Base-by-base conservation (phyloP, 2,888 invertebrate species). In the Pherbina coryleti region DNA sequence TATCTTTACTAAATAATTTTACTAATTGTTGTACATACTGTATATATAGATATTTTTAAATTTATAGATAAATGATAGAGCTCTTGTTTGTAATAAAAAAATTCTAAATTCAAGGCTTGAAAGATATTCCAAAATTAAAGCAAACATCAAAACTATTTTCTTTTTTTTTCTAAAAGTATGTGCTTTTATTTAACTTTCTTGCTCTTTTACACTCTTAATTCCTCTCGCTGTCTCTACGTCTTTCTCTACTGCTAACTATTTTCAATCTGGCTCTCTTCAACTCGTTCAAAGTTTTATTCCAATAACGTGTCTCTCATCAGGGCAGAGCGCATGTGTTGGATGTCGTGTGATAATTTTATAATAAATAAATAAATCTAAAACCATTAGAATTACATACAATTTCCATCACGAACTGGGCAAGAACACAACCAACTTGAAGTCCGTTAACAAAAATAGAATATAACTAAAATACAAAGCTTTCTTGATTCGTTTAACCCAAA, bases 241-340 rank as follows among this genome's bases (percentile, higher is more conserved):
- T 51, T 31, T 69, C n/a, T 22, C 44, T 44, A 1, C 44, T 44
- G 44, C 44, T 44, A 37, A 57, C 57, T 53, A 0, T 28, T 72
- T 14, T 72, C 49, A 34, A 34, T 57, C 57, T 71, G 17, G 31
- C 28, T 8, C 37, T 53, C 28, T 66, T 37, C 14, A 67, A 72
- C 60, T 53, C 44, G 49, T 31, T 62, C 73, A 53, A 19, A 49
- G 17, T 55, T 75, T 51, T n/a, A 70, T 49, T 85, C 88, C 88
- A 88, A 88, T 88, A 85, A 85, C 86, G 87, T 88, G 88, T 88
- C 88, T 88, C 86, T 88, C 85, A 84, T 85, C 84, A 88, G 88
- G 88, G 90, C 90, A 88, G 90, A 90, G 90, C 90, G 90, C 89
- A 90, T 90, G 90, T 90, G 90, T 90, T 89, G 90, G 90, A 90